Base-by-base conservation (phyloP, 1,140 invertebrate species). In the Streblospio benedicti region DNA sequence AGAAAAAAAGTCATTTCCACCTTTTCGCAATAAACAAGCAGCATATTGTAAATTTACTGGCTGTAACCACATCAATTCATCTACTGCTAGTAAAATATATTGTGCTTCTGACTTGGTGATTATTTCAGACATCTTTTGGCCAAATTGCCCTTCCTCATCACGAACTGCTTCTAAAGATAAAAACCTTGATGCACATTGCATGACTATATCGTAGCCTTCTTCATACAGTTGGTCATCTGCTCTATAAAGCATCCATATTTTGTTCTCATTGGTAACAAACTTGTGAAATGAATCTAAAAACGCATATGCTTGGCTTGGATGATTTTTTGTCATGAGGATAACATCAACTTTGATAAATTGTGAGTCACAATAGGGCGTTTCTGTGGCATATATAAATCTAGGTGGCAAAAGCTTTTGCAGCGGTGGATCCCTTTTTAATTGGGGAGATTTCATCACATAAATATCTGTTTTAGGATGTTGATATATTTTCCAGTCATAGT, bases 41-140 rank as follows among this genome's bases (percentile, higher is more conserved):
- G 33, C 53, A 18, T 25, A 23, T 2, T 35, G 28, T 6, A 56
- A 35, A 25, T 56, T 16, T 2, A 56, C 53, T 20, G 32, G 32
- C 4, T 35, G 33, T 23, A 56, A 35, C 53, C 53, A 56, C 32
- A 56, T 56, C 32, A 56, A 38, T 27, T 56, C 53, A 35, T 56
- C 53, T n/a, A 56, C 53, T 2, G 53, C 53, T 18, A 56, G 20
- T 35, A 56, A 38, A 23, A 47, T 28, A 28, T n/a, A 27, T 2
- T 4, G 25, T 23, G 45, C 45, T 9, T 23, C 6, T 28, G n/a
- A 27, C n/a, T 2, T n/a, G 45, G 23, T 23, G 0, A 47, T 23
- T 18, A 47, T 12, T 9, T 23, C 25, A 6, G 45, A 23, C 32
- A 56, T 16, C n/a, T 4, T n/a, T 38, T 38, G 32, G 4, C 28